Evolutionary conservation across 2,797 vertebrate genomes (phyloP).

Genomic region (Sarcophilus harrisii): DNA sequence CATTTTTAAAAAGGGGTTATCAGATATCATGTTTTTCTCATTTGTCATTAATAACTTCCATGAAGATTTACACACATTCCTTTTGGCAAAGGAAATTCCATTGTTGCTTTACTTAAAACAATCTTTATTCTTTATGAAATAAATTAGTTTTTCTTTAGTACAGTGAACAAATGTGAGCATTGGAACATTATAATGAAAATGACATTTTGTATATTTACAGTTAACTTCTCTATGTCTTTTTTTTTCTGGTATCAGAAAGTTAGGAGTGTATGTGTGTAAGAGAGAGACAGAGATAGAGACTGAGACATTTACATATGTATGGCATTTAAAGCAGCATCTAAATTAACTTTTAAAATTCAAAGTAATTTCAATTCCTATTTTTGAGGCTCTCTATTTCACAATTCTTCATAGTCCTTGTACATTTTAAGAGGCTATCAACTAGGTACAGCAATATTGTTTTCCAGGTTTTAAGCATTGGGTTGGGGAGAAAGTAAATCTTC

Average conservation of each 20-base stretch:
- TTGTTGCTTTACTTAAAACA: constrained; percentile 1
- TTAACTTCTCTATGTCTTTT: constrained; percentile 18
- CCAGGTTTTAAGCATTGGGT: background rate
- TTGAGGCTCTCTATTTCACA: background rate
- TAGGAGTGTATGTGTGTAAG: background rate
- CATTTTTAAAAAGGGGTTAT: constrained; percentile 25
- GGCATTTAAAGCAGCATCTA: background rate
- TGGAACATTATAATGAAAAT: constrained; percentile 15
- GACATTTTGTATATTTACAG: background rate
- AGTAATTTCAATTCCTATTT: background rate
- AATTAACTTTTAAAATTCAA: constrained; percentile 23
- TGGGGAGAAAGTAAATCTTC: background rate
- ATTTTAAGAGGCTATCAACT: background rate
- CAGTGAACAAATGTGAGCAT: background rate
- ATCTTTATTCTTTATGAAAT: background rate
- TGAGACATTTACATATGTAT: constrained; percentile 17
- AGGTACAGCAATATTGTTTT: constrained; percentile 3
- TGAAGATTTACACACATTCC: background rate
- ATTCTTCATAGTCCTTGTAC: background rate
- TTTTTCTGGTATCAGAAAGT: constrained; percentile 34
- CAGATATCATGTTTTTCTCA: constrained; percentile 6
- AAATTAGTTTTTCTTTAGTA: background rate
- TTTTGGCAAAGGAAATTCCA: constrained; percentile 6
- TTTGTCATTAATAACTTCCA: constrained; percentile 17
- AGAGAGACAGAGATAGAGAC: no score